Evolutionary conservation across 2,888 invertebrate genomes (phyloP), one percentile per base, ranked within the genome.

Genomic region (Dolichomitus sp.): DNA sequence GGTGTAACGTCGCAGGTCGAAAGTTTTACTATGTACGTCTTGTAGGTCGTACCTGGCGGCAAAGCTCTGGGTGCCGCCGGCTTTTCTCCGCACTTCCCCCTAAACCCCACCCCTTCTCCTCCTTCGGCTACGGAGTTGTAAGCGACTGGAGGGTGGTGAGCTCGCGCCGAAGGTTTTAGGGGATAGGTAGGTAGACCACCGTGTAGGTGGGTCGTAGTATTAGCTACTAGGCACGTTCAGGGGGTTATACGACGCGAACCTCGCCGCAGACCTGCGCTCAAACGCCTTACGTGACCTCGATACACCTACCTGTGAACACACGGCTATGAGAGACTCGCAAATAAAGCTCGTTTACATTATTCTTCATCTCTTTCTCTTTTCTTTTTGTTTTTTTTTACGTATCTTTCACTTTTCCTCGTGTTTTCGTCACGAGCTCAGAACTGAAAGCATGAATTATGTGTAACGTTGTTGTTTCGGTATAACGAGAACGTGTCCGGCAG

Each of bases 201-300:
- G 19, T 48, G 74, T 65, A 65, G 75, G 79, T 81, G 63, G 75
- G 76, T 79, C 54, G 54, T 61, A 77, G 68, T 65, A 42, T 69
- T 50, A 57, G 52, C 9, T 37, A 37, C 9, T 65, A 68, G 84
- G 81, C 57, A 80, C 78, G 78, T 33, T 61, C 75, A 84, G 84
- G 86, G 83, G 74, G 78, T 78, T 80, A 78, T 50, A 68, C 78
- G 77, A 59, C 76, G 81, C 72, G 50, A 59, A 50, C 69, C 75
- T 72, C 72, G 30, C 79, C 79, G 81, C 87, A 86, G 88, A 85
- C 89, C 88, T 89, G 89, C 89, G 89, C 89, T 84, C 73, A 87
- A 86, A 85, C 84, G 82, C 72, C 83, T 83, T 79, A 76, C 84
- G 86, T 87, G 88, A 87, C 88, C 89, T 87, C 87, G 88, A 89